Conservation (phyloP, 2,888 invertebrate genomes). For the Brachylomia viminalis region DNA sequence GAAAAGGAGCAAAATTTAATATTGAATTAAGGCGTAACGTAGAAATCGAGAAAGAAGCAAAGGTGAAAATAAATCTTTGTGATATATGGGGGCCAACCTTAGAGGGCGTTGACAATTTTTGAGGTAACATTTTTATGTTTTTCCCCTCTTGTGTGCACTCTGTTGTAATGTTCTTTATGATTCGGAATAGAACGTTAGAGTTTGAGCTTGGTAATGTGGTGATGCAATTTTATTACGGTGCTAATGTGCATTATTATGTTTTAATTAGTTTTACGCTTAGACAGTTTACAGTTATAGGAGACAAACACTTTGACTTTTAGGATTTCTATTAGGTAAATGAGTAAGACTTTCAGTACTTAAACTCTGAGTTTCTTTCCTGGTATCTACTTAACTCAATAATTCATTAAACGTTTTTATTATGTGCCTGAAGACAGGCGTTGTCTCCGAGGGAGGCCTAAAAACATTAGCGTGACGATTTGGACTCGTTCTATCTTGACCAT, state of each 20-base stretch:
- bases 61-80: constrained; percentile 88
- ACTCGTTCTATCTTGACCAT: background rate
- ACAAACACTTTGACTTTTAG: background rate
- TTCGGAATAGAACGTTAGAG: constrained; percentile 31
- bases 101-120: constrained; percentile 86
- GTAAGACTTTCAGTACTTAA: background rate
- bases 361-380: no score
- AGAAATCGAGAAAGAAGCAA: constrained; percentile 87
- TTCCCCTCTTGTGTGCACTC: constrained; percentile 65
- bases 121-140: constrained; percentile 84
- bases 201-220: constrained; percentile 4
- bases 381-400: background rate
- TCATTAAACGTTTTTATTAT: background rate
- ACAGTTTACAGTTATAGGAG: background rate
- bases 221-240: constrained; percentile 26
- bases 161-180: constrained; percentile 60
- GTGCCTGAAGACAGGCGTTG: background rate
- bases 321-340: background rate
- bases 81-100: constrained; percentile 85
- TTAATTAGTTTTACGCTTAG: background rate
- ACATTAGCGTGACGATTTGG: background rate
- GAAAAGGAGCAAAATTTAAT: constrained; percentile 88
- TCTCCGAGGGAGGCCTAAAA: background rate
- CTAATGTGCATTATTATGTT: constrained; percentile 2
- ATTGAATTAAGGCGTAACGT: constrained; percentile 90